Evolutionary conservation across 2,113 vertebrate species (phyloP).

Genomic region (Colius striatus): DNA sequence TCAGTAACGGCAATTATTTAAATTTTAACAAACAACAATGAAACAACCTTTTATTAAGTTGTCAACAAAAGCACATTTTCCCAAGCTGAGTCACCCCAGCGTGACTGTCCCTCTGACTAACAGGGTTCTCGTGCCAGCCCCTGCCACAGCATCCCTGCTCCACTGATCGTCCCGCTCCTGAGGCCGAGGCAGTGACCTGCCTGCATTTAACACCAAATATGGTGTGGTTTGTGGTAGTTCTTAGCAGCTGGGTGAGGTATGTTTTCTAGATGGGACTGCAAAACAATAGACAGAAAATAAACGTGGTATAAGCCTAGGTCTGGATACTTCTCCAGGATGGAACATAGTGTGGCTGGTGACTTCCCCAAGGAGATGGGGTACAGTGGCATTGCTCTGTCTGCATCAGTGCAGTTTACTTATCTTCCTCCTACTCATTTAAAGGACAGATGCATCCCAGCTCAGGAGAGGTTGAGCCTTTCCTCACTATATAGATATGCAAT

Average conservation of each 20-base stretch:
- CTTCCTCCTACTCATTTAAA: not conserved
- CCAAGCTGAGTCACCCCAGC: constrained; percentile 6
- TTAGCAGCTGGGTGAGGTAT: not conserved
- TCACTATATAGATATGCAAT: no score
- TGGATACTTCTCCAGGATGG: not conserved
- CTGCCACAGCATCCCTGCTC: not conserved
- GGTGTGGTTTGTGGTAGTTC: not conserved
- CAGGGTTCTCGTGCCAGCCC: not conserved
- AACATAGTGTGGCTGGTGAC: not conserved
- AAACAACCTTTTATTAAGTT: not conserved
- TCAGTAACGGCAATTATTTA: not conserved
- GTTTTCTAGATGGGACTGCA: not conserved
- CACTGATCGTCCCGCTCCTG: not conserved
- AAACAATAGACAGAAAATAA: not conserved
- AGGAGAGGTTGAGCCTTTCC: not conserved
- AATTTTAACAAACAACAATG: not conserved
- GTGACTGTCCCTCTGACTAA: constrained; percentile 47
- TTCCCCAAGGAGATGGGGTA: not conserved
- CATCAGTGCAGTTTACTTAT: not conserved
- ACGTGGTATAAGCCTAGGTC: not conserved
- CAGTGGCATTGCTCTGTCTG: not conserved
- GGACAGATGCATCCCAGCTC: not conserved
- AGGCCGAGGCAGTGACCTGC: rapidly evolving
- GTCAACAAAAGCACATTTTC: constrained; percentile 5
- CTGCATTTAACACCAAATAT: not conserved